Conservation (phyloP, 1,140 invertebrate genomes). For the Drosophila cardini region DNA sequence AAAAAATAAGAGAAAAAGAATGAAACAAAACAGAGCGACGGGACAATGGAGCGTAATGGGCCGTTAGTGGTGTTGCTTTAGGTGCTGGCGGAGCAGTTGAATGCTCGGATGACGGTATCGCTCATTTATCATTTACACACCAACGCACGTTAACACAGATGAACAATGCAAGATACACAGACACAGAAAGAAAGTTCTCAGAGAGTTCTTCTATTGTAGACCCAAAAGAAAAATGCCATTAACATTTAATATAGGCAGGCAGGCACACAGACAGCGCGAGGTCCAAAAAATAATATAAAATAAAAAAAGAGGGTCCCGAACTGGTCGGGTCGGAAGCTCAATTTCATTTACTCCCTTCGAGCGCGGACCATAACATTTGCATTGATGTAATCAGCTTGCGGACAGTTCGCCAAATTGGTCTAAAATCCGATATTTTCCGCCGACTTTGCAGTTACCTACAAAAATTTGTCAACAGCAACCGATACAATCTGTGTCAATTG, state of each 20-base stretch:
- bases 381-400: slow-evolving; percentile 81
- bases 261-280: slow-evolving; percentile 22
- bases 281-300: background rate
- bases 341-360: slow-evolving; percentile 20
- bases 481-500: no score
- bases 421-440: background rate
- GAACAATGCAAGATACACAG: slow-evolving; percentile 60
- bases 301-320: background rate
- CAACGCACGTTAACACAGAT: slow-evolving; percentile 73
- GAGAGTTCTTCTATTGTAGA: slow-evolving; percentile 50
- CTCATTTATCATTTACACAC: slow-evolving; percentile 83
- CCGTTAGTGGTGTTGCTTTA: slow-evolving; percentile 65
- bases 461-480: background rate
- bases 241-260: slow-evolving; percentile 62
- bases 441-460: slow-evolving; percentile 14
- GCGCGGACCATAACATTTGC: slow-evolving; percentile 59
- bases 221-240: slow-evolving; percentile 57
- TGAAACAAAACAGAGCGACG: slow-evolving; percentile 44
- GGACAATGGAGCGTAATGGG: slow-evolving; percentile 75
- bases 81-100: slow-evolving; percentile 59
- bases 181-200: slow-evolving; percentile 12
- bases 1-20: slow-evolving; percentile 9
- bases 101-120: slow-evolving; percentile 53
- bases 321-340: background rate
- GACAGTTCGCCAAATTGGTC: slow-evolving; percentile 66